phyloP scores from a whole-genome alignment of 2,113 vertebrate species.

The Pampusana beccarii region DNA sequence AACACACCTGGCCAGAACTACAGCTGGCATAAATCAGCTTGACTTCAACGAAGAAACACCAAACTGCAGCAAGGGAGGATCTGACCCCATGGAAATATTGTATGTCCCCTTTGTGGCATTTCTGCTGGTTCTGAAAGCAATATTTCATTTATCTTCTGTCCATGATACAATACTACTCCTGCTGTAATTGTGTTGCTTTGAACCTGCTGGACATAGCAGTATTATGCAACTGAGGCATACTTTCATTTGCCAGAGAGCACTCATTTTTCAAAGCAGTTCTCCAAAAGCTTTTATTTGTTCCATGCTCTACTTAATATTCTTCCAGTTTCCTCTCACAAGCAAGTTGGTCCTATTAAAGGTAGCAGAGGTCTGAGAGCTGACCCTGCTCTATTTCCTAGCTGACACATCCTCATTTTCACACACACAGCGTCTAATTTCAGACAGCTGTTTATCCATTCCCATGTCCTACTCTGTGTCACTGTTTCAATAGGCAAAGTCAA shows the following conservation, averaged over 20 bases:
- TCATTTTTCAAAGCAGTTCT: neutral
- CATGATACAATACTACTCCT: neutral
- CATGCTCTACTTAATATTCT: neutral
- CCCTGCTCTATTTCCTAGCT: neutral
- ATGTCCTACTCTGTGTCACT: neutral
- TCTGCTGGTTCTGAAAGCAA: slow-evolving; percentile 12
- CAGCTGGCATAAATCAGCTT: slow-evolving; percentile 37
- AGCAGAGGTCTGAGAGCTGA: slow-evolving; percentile 25
- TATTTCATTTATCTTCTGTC: slow-evolving; percentile 36
- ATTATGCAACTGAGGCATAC: neutral
- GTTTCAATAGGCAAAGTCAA: slow-evolving; percentile 37
- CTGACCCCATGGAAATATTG: neutral
- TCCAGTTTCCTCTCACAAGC: neutral
- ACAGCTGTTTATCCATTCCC: slow-evolving; percentile 31
- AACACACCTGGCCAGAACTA: neutral
- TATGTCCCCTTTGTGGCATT: neutral
- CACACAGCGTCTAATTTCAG: slow-evolving; percentile 7
- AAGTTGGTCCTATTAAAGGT: slow-evolving; percentile 25
- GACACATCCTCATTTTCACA: slow-evolving; percentile 36
- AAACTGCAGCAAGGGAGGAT: neutral
- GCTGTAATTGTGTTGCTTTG: neutral
- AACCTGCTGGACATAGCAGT: neutral
- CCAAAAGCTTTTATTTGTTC: neutral
- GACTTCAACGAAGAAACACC: neutral
- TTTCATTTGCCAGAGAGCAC: neutral